phyloP scores from a whole-genome alignment of 2,113 vertebrate genomes.

The Acrocephalus kingi region DNA sequence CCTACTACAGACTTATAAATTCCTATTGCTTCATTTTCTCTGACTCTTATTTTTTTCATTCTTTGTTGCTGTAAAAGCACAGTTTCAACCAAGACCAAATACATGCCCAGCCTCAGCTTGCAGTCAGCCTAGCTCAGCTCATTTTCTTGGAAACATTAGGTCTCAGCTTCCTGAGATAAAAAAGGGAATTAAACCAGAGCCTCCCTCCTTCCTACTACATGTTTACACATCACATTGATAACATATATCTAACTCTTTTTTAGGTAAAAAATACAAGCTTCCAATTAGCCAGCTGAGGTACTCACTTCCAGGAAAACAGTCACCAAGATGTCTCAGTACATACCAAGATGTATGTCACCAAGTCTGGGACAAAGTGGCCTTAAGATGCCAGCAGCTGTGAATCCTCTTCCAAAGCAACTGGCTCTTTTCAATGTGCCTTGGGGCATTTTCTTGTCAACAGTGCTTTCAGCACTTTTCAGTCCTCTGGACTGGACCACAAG shows the following conservation, averaged over 20 bases:
- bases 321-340: background rate
- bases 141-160: background rate
- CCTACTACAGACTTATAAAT: background rate
- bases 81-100: background rate
- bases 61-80: background rate
- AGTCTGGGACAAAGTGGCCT: background rate
- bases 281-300: background rate
- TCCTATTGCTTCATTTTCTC: background rate
- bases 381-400: background rate
- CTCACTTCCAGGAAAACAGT: background rate
- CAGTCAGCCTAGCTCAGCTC: background rate
- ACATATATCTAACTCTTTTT: background rate
- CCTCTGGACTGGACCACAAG: background rate
- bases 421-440: background rate
- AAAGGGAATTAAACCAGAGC: background rate
- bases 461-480: background rate
- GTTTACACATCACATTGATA: background rate
- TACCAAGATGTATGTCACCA: background rate
- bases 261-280: background rate
- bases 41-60: background rate
- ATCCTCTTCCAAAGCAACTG: background rate
- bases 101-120: background rate
- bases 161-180: background rate
- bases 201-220: background rate
- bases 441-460: background rate